Base-by-base conservation (phyloP, 2,888 invertebrate species). In the Chydorus sphaericus region DNA sequence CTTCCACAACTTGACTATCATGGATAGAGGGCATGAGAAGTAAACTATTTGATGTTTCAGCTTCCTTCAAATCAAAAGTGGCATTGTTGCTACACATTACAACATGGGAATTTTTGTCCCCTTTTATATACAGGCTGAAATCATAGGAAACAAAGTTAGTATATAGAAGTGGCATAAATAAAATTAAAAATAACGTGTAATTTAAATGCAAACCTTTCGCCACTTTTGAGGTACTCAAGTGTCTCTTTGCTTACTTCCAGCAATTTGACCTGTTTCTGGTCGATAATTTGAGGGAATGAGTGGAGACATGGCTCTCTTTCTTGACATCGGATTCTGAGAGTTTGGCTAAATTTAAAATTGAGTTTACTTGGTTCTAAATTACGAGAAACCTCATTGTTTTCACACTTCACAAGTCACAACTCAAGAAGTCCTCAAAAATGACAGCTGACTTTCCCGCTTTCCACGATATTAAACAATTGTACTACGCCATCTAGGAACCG, bases 1-100 rank as follows among this genome's bases (percentile, higher is more conserved):
- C 57, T n/a, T 52, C 51, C 14, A 52, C 29, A 18, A 30, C 30
- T 33, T 20, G 23, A 2, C 26, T 52, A 23, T 50, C 51, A n/a
- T 48, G 30, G 44, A 57, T 44, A 6, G 52, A 30, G 10, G 84
- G 81, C 2, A 86, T 72, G 50, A 93, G 66, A 16, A 93, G 70
- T 55, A 91, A 72, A 56, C 88, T 85, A 68, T 94, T 93, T 0
- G 92, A 92, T 14, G 88, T 91, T 71, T 92, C 93, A 0, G 89
- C 86, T 67, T 83, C 84, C 69, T 83, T 84, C 0, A 93, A 76
- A 62, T 91, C 87, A 66, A 83, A 94, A 0, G 92, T 92, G 67
- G 76, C 76, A 58, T 75, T 75, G 44, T 77, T 74, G 0, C 89
- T 88, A 66, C 93, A 93, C 33, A 94, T 69, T 1, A 91, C 87